A percentile compares a stretch with the other conserved stretches of the same genome.
phyloP scores from a whole-genome alignment of 2,113 vertebrate genomes.

The Rhinolophus ferrumequinum region DNA sequence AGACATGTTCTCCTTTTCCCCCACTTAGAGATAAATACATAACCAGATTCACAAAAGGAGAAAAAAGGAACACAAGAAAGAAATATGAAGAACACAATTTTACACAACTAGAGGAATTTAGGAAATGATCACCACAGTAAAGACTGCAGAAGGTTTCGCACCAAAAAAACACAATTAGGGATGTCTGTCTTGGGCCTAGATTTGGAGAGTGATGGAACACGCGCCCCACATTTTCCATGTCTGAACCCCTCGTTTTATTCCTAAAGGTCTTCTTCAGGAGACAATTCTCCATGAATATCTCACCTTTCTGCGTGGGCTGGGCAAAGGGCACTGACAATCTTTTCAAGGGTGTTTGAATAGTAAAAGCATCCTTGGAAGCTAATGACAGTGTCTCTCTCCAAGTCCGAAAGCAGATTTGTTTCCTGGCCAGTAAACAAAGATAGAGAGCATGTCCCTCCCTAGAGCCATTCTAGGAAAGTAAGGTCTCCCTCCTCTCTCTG shows the following conservation, averaged over 20 bases:
- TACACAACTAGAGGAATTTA: background rate
- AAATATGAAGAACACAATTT: background rate
- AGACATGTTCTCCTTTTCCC: slow-evolving; percentile 10
- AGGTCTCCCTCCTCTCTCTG: background rate
- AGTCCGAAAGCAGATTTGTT: background rate
- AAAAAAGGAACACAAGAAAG: background rate
- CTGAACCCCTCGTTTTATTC: background rate
- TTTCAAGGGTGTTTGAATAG: background rate
- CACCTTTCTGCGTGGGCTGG: background rate
- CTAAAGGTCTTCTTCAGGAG: background rate
- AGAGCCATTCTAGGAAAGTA: background rate
- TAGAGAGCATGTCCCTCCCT: background rate
- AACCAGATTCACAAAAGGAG: background rate
- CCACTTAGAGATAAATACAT: background rate
- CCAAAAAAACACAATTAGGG: background rate
- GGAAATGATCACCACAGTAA: background rate
- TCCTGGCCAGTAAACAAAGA: background rate
- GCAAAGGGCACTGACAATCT: background rate
- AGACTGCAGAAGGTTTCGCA: background rate
- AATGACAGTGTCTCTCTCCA: background rate
- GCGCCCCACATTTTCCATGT: fast-evolving
- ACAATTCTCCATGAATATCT: background rate
- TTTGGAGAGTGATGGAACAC: background rate
- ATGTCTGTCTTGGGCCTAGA: background rate
- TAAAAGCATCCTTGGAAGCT: background rate